These are phyloP conservation scores for Oryzias javanicus DNA, from an alignment of 2,113 vertebrate species.

Conservation along the genomic window DNA sequence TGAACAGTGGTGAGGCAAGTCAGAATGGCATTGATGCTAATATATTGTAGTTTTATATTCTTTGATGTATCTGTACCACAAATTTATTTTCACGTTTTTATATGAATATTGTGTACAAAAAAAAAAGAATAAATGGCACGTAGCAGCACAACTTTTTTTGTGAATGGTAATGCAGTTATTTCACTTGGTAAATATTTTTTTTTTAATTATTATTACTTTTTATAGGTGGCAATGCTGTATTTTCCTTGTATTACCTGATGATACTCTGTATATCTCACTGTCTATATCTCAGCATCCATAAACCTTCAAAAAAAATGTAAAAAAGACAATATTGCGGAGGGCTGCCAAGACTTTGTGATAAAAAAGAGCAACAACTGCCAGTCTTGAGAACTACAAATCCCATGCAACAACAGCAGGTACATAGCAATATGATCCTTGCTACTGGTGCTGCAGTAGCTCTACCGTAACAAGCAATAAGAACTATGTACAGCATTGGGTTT, in stretches of 20 bases:
- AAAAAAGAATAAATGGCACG: slow-evolving; percentile 49
- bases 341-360: slow-evolving; percentile 43
- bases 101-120: slow-evolving; percentile 75
- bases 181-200: slow-evolving; percentile 62
- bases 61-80: slow-evolving; percentile 75
- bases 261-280: slow-evolving; percentile 77
- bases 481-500: slow-evolving; percentile 72
- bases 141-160: slow-evolving; percentile 73
- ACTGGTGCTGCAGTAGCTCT: slow-evolving; percentile 70
- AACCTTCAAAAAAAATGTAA: slow-evolving; percentile 56
- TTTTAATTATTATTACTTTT: slow-evolving; percentile 64
- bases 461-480: slow-evolving; percentile 79
- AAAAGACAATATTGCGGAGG: slow-evolving; percentile 32
- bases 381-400: slow-evolving; percentile 62
- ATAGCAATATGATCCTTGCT: slow-evolving; percentile 73
- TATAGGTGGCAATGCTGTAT: slow-evolving; percentile 78
- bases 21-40: slow-evolving; percentile 75
- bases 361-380: slow-evolving; percentile 56
- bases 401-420: slow-evolving; percentile 65
- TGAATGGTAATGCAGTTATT: slow-evolving; percentile 75
- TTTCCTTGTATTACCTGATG: slow-evolving; percentile 73
- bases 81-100: slow-evolving; percentile 77
- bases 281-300: slow-evolving; percentile 74
- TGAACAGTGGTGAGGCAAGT: slow-evolving; percentile 71
- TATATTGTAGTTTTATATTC: slow-evolving; percentile 78